A percentile compares a stretch with the other conserved stretches of the same genome.
These are phyloP conservation scores for Colletes collaris DNA, from an alignment of 2,888 invertebrate genomes.

Conservation along the genomic window DNA sequence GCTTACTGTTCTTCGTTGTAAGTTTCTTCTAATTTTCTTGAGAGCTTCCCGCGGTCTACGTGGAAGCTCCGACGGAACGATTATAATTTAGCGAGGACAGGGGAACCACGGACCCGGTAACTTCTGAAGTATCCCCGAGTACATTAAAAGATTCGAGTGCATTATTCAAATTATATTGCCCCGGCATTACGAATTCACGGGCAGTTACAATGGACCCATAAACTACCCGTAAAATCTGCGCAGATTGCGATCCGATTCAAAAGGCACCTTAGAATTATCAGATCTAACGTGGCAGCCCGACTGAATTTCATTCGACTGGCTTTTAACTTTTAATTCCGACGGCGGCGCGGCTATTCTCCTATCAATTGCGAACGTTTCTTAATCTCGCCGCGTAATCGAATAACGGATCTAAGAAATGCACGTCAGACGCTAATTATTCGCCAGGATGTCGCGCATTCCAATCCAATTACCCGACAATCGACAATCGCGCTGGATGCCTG, in stretches of 20 bases:
- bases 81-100: constrained; percentile 21
- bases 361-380: constrained; percentile 7
- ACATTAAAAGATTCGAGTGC: constrained; percentile 32
- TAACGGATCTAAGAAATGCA: constrained; percentile 25
- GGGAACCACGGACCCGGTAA: neutral
- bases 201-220: constrained; percentile 16
- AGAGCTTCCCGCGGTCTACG: constrained; percentile 23
- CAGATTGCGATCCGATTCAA: constrained; percentile 24
- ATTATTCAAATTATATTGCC: constrained; percentile 35
- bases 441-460: constrained; percentile 46
- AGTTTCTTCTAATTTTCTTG: constrained; percentile 36
- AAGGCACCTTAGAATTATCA: constrained; percentile 19
- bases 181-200: constrained; percentile 35
- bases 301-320: constrained; percentile 8
- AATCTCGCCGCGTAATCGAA: constrained; percentile 12
- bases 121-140: constrained; percentile 4
- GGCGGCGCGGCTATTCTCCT: neutral
- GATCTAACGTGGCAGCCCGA: constrained; percentile 8
- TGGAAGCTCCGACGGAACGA: neutral
- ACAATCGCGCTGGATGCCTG: constrained; percentile 38
- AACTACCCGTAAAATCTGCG: constrained; percentile 13
- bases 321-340: constrained; percentile 1
- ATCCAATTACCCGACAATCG: constrained; percentile 56
- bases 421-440: constrained; percentile 41
- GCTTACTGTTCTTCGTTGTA: constrained; percentile 24